Evolutionary conservation across 2,797 vertebrate genomes (phyloP).

Genomic region (Hoplostethus mediterraneus): DNA sequence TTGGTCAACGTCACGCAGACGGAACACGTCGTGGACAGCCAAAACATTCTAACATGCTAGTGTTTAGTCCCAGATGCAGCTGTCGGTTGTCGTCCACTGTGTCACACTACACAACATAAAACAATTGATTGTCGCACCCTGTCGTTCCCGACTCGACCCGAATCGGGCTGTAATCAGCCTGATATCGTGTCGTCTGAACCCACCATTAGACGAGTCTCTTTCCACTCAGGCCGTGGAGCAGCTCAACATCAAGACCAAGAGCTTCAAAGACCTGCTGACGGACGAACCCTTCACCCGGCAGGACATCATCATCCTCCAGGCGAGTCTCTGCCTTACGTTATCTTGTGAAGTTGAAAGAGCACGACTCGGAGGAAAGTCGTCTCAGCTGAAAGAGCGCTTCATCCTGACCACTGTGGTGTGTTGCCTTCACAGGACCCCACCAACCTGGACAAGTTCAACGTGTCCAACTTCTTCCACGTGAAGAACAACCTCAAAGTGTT

Average conservation of each 20-base stretch:
- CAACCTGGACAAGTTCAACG: slow-evolving; percentile 98
- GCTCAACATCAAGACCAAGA: slow-evolving; percentile 97
- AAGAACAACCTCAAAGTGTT: slow-evolving; percentile 94
- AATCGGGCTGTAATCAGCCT: too few relatives aligned
- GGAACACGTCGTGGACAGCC: too few relatives aligned
- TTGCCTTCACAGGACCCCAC: slow-evolving; percentile 90
- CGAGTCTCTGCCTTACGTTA: slow-evolving; percentile 43
- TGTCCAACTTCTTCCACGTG: slow-evolving; percentile 95
- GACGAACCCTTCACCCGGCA: slow-evolving; percentile 94
- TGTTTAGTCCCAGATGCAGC: too few relatives aligned
- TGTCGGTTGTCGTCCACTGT: too few relatives aligned
- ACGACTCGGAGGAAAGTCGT: neutral
- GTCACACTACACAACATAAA: too few relatives aligned
- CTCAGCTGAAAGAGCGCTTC: neutral
- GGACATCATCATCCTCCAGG: slow-evolving; percentile 94
- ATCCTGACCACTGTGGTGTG: neutral
- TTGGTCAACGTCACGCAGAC: too few relatives aligned
- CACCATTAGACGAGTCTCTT: slow-evolving; percentile 35
- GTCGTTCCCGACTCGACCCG: too few relatives aligned
- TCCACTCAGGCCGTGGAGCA: slow-evolving; percentile 92
- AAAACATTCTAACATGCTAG: too few relatives aligned
- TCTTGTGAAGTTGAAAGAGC: neutral
- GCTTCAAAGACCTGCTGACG: slow-evolving; percentile 92
- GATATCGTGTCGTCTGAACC: too few relatives aligned
- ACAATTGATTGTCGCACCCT: too few relatives aligned